A percentile compares a stretch with the other conserved stretches of the same genome.
Conservation (phyloP, 2,888 invertebrate genomes). For the Amorpha juglandis region DNA sequence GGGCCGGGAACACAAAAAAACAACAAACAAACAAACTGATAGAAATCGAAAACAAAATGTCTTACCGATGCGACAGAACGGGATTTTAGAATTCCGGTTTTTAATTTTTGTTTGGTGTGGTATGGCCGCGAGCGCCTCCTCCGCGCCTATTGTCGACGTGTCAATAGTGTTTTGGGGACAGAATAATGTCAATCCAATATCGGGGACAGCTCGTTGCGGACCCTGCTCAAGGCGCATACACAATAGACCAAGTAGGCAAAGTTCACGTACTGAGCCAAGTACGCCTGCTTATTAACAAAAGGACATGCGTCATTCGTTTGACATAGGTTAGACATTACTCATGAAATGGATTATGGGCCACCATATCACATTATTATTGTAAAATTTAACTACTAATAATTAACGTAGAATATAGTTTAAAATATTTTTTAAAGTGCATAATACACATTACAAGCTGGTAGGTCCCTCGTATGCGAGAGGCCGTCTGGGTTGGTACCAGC, state of each 20-base stretch:
- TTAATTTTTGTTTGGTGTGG: constrained; percentile 70
- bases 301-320: constrained; percentile 8
- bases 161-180: constrained; percentile 47
- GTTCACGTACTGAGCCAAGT: constrained; percentile 19
- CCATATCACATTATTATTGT: too few relatives aligned
- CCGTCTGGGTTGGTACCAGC: too few relatives aligned
- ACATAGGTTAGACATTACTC: constrained; percentile 4
- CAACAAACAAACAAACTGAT: constrained; percentile 82
- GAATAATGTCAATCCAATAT: constrained; percentile 51
- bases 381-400: too few relatives aligned
- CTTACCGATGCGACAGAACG: constrained; percentile 76
- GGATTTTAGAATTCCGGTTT: constrained; percentile 84
- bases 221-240: constrained; percentile 15
- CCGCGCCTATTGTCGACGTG: constrained; percentile 60
- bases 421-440: too few relatives aligned
- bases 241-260: constrained; percentile 19
- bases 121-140: constrained; percentile 56
- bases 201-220: constrained; percentile 31
- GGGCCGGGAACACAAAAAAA: constrained; percentile 42
- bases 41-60: constrained; percentile 82
- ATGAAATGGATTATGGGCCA: neutral
- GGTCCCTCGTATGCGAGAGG: too few relatives aligned
- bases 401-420: too few relatives aligned
- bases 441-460: too few relatives aligned
- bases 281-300: constrained; percentile 15